A percentile compares a stretch with the other conserved stretches of the same genome.
These are phyloP conservation scores for Camponotus pennsylvanicus DNA, from an alignment of 1,140 invertebrate species.

Conservation along the genomic window DNA sequence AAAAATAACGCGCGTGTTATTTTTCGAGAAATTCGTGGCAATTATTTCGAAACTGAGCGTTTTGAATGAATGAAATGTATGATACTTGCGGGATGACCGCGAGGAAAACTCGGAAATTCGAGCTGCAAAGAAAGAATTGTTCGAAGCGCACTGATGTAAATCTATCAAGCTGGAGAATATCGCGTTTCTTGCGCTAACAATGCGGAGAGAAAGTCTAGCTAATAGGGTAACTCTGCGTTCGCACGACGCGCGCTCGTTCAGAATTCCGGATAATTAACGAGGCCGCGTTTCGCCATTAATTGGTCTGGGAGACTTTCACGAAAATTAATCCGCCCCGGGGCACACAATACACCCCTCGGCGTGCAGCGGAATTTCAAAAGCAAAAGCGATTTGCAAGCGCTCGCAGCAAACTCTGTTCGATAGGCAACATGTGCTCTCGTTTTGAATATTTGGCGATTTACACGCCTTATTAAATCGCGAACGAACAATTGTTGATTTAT, in stretches of 20 bases:
- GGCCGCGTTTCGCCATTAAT: slow-evolving; percentile 44
- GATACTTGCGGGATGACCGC: not conserved
- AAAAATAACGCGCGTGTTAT: not conserved
- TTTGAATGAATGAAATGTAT: too few species aligned
- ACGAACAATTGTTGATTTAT: not conserved
- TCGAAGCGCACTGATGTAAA: not conserved
- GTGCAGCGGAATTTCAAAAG: slow-evolving; percentile 22
- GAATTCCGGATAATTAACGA: slow-evolving; percentile 53
- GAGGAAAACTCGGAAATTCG: not conserved
- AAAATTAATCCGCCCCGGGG: slow-evolving; percentile 26
- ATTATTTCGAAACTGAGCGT: not conserved
- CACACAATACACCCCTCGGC: not conserved
- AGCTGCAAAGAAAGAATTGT: slow-evolving; percentile 9
- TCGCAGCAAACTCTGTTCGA: not conserved
- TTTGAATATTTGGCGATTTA: not conserved
- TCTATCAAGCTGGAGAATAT: slow-evolving; percentile 23
- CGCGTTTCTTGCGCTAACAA: slow-evolving; percentile 53
- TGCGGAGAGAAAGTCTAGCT: slow-evolving; percentile 11
- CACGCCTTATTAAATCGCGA: not conserved
- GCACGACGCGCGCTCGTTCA: slow-evolving; percentile 20
- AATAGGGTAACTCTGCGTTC: slow-evolving; percentile 13
- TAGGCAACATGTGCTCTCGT: not conserved
- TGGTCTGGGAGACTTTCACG: slow-evolving; percentile 44
- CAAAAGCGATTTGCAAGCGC: not conserved
- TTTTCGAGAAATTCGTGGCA: not conserved